These are phyloP conservation scores for Oscheius onirici DNA, from an alignment of 2,888 invertebrate genomes.

Conservation along the genomic window DNA sequence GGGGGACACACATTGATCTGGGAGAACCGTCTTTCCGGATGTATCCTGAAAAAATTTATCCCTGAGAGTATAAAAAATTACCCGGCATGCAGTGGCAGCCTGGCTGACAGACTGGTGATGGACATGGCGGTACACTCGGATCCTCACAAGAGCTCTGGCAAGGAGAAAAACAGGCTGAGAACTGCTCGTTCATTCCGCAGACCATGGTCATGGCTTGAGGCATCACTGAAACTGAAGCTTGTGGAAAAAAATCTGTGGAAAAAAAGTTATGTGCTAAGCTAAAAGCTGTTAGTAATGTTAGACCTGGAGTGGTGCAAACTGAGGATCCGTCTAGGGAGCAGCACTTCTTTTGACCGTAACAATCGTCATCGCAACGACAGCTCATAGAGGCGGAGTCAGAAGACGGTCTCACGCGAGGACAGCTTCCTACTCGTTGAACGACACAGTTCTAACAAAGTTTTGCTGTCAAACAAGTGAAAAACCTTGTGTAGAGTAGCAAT, in stretches of 20 bases:
- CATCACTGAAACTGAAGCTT: slow-evolving; percentile 34
- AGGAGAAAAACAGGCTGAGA: slow-evolving; percentile 47
- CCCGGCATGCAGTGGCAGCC: slow-evolving; percentile 59
- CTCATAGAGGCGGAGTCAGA: slow-evolving; percentile 17
- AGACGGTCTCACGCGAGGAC: slow-evolving; percentile 16
- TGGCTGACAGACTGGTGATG: slow-evolving; percentile 45
- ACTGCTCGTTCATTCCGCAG: slow-evolving; percentile 51
- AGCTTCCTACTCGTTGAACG: slow-evolving; percentile 3
- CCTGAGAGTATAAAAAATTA: neutral
- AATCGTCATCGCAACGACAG: slow-evolving; percentile 53
- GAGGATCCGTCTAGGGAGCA: slow-evolving; percentile 37
- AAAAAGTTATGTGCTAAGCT: neutral
- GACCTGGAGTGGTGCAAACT: slow-evolving; percentile 29
- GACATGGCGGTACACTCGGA: slow-evolving; percentile 51
- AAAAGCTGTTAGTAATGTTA: neutral
- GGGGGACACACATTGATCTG: slow-evolving; percentile 48
- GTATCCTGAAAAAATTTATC: slow-evolving; percentile 36
- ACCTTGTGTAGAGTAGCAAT: neutral
- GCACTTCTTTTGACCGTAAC: slow-evolving; percentile 43
- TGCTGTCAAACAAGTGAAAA: neutral
- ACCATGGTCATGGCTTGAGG: slow-evolving; percentile 41
- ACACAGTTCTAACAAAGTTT: slow-evolving; percentile 31
- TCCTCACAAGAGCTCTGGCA: slow-evolving; percentile 58
- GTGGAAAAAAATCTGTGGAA: neutral
- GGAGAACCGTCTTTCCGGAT: slow-evolving; percentile 52